Conservation (phyloP, 2,888 invertebrate species). For the Eupithecia subumbrata region DNA sequence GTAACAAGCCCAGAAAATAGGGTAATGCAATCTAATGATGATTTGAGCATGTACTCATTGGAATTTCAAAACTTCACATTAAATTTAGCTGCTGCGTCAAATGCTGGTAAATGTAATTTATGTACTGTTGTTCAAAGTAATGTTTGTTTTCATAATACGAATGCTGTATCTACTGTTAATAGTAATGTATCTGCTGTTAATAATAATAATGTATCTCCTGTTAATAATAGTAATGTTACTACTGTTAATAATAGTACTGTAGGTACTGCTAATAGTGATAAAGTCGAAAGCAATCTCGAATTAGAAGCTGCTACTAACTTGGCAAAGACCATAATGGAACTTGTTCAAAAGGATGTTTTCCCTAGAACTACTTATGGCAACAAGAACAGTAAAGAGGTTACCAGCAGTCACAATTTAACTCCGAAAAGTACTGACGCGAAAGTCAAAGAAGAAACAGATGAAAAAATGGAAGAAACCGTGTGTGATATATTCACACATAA, state of each 20-base stretch:
- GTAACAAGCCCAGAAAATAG: neutral
- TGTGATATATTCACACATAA: slow-evolving; percentile 16
- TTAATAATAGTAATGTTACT: neutral
- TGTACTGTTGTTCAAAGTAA: neutral
- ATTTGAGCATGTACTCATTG: neutral
- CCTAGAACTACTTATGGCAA: neutral
- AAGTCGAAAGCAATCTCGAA: neutral
- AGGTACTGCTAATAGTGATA: neutral
- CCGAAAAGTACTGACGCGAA: neutral
- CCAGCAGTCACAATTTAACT: neutral
- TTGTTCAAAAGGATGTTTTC: neutral
- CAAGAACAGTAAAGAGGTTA: neutral
- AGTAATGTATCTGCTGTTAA: no score
- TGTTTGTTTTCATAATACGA: neutral
- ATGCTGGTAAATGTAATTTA: neutral
- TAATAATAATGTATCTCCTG: neutral
- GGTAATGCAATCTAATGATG: neutral
- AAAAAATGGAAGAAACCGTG: neutral
- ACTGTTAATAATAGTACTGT: neutral
- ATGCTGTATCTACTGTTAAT: neutral
- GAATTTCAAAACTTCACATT: neutral
- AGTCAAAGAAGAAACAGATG: neutral
- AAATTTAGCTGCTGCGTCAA: neutral
- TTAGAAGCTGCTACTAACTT: slow-evolving; percentile 8
- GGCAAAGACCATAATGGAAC: slow-evolving; percentile 18